Conservation (phyloP, 2,113 vertebrate species). For the Pristiophorus japonicus region DNA sequence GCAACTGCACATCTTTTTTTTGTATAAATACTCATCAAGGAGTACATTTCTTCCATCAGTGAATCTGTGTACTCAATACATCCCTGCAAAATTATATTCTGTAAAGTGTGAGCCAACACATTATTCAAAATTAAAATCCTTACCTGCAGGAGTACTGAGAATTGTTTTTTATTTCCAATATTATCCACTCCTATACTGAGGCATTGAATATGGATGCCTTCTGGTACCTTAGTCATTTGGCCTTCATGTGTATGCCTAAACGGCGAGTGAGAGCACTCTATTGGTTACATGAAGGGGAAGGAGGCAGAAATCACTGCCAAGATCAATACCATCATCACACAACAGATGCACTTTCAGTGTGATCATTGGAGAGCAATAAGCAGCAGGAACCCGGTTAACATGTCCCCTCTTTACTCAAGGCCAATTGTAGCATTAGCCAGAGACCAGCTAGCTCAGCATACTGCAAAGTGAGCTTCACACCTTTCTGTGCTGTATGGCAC, state of each 20-base stretch:
- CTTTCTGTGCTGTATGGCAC: background rate
- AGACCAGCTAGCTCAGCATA: background rate
- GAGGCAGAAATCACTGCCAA: background rate
- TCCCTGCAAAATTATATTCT: background rate
- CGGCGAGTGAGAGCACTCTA: background rate
- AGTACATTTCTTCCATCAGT: too few species aligned
- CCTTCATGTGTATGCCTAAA: background rate
- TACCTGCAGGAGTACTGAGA: background rate
- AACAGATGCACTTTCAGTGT: background rate
- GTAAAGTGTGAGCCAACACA: background rate
- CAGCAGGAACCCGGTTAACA: background rate
- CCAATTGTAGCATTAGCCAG: background rate
- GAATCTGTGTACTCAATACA: background rate
- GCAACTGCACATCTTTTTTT: background rate
- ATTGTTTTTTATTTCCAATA: background rate
- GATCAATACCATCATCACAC: background rate
- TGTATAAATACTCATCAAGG: background rate
- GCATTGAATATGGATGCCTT: background rate
- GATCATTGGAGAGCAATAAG: background rate
- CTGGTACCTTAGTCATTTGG: background rate
- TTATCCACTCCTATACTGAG: background rate
- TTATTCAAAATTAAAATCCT: background rate
- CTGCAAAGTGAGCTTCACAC: background rate
- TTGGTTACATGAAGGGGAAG: background rate
- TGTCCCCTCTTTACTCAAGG: background rate